A percentile compares a stretch with the other conserved stretches of the same genome.
Evolutionary conservation across 1,140 invertebrate species (phyloP).

Genomic region (Eupristina koningsbergeri): DNA sequence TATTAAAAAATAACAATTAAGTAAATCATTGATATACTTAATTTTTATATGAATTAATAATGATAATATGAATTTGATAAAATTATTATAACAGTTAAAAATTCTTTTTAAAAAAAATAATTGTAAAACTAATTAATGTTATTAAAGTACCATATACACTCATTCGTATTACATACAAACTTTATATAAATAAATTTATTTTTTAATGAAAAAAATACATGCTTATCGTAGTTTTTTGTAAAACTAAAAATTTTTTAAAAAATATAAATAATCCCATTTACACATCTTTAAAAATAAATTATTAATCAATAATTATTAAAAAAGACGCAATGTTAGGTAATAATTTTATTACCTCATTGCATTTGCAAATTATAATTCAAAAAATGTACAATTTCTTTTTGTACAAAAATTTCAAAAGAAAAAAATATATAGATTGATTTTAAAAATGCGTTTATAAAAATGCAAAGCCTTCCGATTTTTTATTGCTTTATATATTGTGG

Average conservation of each 20-base stretch:
- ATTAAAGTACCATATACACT: not conserved
- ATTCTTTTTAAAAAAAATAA: not conserved
- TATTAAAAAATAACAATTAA: not conserved
- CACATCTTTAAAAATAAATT: not conserved
- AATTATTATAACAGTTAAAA: not conserved
- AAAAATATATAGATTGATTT: not conserved
- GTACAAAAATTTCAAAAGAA: not conserved
- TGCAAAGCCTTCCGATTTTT: not conserved
- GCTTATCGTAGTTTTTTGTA: not conserved
- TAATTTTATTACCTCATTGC: not conserved
- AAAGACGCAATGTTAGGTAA: not conserved
- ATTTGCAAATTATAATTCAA: not conserved
- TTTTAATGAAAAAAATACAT: not conserved
- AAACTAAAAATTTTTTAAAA: constrained; percentile 1
- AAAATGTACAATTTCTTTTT: not conserved
- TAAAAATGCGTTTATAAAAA: constrained; percentile 1
- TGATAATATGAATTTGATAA: not conserved
- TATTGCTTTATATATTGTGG: not conserved
- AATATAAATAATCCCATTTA: not conserved
- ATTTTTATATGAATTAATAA: too few relatives aligned
- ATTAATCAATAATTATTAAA: not conserved
- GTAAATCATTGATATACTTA: not conserved
- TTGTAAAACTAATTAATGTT: not conserved
- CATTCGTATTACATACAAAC: not conserved
- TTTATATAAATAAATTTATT: not conserved